Percentiles rank a stretch among this genome's conserved stretches.
Evolutionary conservation across 2,888 invertebrate genomes (phyloP).

Genomic region (Thera obeliscata): DNA sequence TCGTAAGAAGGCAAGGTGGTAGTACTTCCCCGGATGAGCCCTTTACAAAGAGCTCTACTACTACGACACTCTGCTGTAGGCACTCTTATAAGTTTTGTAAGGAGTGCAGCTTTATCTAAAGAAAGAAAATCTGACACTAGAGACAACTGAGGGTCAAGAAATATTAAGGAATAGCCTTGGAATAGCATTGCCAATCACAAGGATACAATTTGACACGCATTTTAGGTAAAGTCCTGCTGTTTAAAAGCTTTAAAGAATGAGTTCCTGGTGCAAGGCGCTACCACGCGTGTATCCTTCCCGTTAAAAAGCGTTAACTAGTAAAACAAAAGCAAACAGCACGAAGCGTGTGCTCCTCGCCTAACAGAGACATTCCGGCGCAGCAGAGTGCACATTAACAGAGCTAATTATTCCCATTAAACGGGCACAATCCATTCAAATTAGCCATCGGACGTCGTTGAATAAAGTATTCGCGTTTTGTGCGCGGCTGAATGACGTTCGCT

Average conservation of each 20-base stretch:
- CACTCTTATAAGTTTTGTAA: neutral
- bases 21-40: too few species aligned
- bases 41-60: too few species aligned
- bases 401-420: slow-evolving; percentile 81
- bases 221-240: neutral
- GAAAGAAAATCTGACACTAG: too few species aligned
- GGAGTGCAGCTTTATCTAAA: neutral
- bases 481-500: slow-evolving; percentile 81
- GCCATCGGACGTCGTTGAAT: slow-evolving; percentile 80
- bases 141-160: too few species aligned
- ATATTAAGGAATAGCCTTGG: too few species aligned
- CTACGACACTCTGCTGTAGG: neutral
- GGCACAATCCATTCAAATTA: slow-evolving; percentile 82
- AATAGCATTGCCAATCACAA: too few species aligned
- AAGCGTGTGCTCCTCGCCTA: slow-evolving; percentile 36
- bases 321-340: slow-evolving; percentile 57
- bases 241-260: neutral
- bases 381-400: slow-evolving; percentile 61
- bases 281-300: slow-evolving; percentile 48
- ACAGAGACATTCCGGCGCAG: slow-evolving; percentile 58
- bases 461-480: slow-evolving; percentile 81
- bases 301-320: slow-evolving; percentile 65
- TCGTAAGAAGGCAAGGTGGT: too few species aligned
- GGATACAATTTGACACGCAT: too few species aligned
- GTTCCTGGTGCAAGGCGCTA: slow-evolving; percentile 50